These are phyloP conservation scores for Hirtodrosophila cameraria DNA, from an alignment of 2,888 invertebrate genomes.

Conservation along the genomic window DNA sequence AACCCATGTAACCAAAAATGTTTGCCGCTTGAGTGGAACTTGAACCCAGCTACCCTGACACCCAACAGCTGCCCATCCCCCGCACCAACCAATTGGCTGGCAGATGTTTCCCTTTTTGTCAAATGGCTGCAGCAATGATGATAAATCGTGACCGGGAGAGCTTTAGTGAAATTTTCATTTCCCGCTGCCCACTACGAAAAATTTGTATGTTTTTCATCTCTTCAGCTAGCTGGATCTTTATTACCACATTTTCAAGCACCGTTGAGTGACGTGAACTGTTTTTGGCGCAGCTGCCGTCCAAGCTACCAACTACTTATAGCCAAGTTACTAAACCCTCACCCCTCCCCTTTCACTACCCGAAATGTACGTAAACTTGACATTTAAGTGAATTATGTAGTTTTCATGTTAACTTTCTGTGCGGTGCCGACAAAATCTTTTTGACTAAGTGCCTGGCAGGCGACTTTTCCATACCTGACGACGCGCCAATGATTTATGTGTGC, in stretches of 20 bases:
- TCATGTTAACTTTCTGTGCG: constrained; percentile 59
- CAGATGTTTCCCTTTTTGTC: constrained; percentile 71
- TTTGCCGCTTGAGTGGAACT: constrained; percentile 53
- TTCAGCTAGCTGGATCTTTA: constrained; percentile 47
- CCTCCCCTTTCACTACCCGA: not conserved
- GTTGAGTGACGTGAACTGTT: constrained; percentile 68
- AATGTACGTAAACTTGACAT: constrained; percentile 60
- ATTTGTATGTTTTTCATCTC: constrained; percentile 19
- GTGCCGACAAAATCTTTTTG: constrained; percentile 46
- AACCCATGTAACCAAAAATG: constrained; percentile 41
- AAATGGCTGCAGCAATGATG: constrained; percentile 63
- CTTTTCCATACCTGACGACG: constrained; percentile 48
- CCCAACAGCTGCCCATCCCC: not conserved
- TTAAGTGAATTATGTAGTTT: constrained; percentile 77
- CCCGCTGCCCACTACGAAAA: constrained; percentile 39
- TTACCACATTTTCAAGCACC: constrained; percentile 49
- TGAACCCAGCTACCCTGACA: constrained; percentile 32
- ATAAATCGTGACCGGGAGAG: constrained; percentile 72
- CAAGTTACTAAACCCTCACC: constrained; percentile 40
- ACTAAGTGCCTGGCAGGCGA: constrained; percentile 59
- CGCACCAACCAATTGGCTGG: constrained; percentile 8
- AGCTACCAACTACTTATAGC: constrained; percentile 52
- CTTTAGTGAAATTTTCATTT: constrained; percentile 65
- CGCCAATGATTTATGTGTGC: constrained; percentile 55
- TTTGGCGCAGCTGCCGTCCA: constrained; percentile 50